Base-by-base conservation (phyloP, 2,797 vertebrate species). In the Kryptolebias ocellatus region DNA sequence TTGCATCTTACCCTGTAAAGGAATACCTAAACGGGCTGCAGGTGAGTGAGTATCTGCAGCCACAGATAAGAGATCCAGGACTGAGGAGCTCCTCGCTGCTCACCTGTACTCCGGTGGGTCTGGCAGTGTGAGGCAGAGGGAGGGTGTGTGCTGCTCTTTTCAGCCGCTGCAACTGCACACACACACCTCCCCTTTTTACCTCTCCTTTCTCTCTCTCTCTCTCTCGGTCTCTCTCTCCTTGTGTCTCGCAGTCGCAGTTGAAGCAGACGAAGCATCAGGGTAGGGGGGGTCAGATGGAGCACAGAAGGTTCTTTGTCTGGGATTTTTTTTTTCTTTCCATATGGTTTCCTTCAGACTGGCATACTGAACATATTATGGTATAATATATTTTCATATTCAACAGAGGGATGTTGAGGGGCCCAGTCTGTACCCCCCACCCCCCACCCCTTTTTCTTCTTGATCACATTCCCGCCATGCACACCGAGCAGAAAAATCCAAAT, bases 331-430 rank as follows among this genome's bases (percentile, higher is more conserved):
- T 90, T 94, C 93, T 10, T 90, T 94, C 93, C 93, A 94, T 95
- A 95, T 95, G 94, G 93, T 94, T 94, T 93, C 85, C 91, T 93
- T 95, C 93, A 94, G 90, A 89, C 90, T 85, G 93, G 88, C 94
- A 95, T 93, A 94, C 92, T 95, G 94, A 95, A 94, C 87, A 88
- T 92, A 94, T 95, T 95, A 95, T 90, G 84, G 86, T 81, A 92
- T 93, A 90, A 94, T 94, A 93, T 93, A 94, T 93, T 94, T 93
- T 94, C 90, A 94, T 93, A 93, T 94, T 92, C 87, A 92, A 91
- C 85, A 83, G 83, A 76, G 67, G 76, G 91, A 84, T 86, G 86
- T 78, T 76, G 85, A 69, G 83, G 80, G 78, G 90, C 76, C 79
- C 71, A 60, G 65, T 81, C 66, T 79, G 67, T 24, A 24, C 67